Conservation (phyloP, 2,113 vertebrate species). For the Echinops telfairi region DNA sequence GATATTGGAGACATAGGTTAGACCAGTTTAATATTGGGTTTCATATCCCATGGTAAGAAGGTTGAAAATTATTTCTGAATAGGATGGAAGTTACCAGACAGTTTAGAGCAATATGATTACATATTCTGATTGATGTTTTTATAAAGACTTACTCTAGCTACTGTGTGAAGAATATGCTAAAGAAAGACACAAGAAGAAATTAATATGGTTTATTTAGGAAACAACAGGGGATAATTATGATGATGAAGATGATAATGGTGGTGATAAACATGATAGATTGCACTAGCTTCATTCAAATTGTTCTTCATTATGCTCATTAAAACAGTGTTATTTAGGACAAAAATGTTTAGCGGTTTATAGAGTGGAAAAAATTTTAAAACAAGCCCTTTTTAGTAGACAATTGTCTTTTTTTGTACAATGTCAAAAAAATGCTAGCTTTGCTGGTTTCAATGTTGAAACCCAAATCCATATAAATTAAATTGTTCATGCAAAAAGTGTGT, state of each 20-base stretch:
- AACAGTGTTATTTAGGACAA: neutral
- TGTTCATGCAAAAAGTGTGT: neutral
- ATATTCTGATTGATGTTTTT: neutral
- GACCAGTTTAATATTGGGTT: neutral
- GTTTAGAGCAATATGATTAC: neutral
- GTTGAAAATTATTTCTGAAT: neutral
- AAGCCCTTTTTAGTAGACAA: neutral
- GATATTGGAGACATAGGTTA: neutral
- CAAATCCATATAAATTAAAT: conserved; percentile 31
- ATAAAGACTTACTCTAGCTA: conserved; percentile 6
- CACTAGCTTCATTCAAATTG: neutral
- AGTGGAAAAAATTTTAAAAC: neutral
- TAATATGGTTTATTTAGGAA: neutral
- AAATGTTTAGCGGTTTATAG: neutral
- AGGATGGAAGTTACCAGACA: neutral
- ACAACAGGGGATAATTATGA: neutral
- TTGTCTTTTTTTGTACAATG: neutral
- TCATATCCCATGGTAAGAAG: neutral
- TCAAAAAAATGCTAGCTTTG: neutral
- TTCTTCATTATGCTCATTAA: neutral
- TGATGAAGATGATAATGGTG: neutral
- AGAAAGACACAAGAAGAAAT: neutral
- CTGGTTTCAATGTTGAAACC: neutral
- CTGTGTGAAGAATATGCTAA: neutral
- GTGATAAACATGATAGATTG: neutral